Evolutionary conservation across 2,888 invertebrate genomes (phyloP).

Genomic region (Lasius fuliginosus): DNA sequence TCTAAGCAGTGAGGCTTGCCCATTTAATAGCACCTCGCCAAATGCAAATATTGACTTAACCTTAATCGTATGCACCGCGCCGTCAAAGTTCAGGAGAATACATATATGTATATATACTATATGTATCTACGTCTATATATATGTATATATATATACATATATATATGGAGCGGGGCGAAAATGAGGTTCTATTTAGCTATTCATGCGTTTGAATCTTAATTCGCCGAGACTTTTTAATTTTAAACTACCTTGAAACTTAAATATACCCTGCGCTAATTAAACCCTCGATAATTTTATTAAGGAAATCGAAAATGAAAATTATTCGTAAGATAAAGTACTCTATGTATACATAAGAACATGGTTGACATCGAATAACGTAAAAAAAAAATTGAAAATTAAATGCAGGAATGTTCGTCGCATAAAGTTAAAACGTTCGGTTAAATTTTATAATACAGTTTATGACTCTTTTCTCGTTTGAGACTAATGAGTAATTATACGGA

Average conservation of each 20-base stretch:
- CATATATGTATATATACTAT: background rate
- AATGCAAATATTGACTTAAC: conserved; percentile 79
- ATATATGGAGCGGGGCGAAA: background rate
- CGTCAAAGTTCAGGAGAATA: conserved; percentile 49
- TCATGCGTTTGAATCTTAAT: conserved; percentile 38
- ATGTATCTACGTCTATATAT: background rate
- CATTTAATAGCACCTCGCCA: conserved; percentile 34
- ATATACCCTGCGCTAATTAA: conserved; percentile 42
- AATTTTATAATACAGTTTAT: background rate
- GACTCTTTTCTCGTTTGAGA: background rate
- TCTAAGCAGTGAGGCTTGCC: conserved; percentile 46
- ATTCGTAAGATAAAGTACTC: background rate
- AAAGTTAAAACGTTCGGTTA: background rate
- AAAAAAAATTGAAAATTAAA: conserved; percentile 12
- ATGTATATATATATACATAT: too few relatives aligned
- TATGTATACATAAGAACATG: background rate
- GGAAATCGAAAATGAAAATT: conserved; percentile 12
- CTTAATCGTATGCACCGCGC: conserved; percentile 73
- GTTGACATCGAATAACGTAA: background rate
- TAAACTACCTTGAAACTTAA: conserved; percentile 35
- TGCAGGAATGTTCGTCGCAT: background rate
- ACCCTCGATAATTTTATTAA: conserved; percentile 2
- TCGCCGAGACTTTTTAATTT: conserved; percentile 19
- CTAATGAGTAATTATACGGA: background rate
- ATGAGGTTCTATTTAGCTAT: conserved; percentile 26